Evolutionary conservation across 2,113 vertebrate species (phyloP).

Genomic region (Asarcornis scutulata): DNA sequence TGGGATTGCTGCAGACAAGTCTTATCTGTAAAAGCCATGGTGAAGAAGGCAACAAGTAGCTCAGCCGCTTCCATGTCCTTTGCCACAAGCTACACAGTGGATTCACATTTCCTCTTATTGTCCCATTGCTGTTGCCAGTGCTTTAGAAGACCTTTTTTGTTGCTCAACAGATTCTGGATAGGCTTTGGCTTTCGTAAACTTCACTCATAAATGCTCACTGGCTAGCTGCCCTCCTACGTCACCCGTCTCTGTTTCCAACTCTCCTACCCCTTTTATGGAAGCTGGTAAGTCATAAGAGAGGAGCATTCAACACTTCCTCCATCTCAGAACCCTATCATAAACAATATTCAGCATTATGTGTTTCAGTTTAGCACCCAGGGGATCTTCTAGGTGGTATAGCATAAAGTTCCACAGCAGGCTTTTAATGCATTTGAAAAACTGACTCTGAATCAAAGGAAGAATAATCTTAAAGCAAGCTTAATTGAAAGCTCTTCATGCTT

Average conservation of each 20-base stretch:
- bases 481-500: neutral
- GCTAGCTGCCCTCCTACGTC: neutral
- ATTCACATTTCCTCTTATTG: neutral
- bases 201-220: neutral
- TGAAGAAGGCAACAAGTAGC: rapidly evolving
- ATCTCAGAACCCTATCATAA: neutral
- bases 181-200: neutral
- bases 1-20: neutral
- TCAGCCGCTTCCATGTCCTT: neutral
- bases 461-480: neutral
- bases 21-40: neutral
- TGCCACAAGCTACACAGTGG: neutral
- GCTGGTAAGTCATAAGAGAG: neutral
- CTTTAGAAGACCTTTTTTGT: neutral
- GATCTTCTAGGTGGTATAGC: neutral
- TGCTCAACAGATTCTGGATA: neutral
- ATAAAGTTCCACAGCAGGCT: neutral
- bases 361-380: neutral
- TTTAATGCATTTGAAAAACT: neutral
- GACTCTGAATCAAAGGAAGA: neutral
- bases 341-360: neutral
- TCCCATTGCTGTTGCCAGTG: neutral
- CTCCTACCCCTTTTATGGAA: neutral
- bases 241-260: neutral
- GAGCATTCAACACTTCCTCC: neutral